phyloP scores from a whole-genome alignment of 2,888 invertebrate genomes.

The Ectemnius continuus region DNA sequence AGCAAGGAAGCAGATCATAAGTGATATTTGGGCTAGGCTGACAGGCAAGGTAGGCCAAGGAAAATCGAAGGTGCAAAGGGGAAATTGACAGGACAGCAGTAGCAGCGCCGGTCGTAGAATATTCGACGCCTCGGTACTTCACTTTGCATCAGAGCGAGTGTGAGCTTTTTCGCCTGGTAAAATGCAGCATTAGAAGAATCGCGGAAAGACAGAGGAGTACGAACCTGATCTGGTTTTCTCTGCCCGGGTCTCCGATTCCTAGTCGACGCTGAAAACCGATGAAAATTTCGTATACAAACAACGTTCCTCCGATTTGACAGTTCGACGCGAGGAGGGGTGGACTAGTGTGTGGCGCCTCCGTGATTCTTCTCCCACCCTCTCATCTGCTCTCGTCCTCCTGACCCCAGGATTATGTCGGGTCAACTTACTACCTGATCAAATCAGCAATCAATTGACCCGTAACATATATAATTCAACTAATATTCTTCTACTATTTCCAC shows the following conservation, averaged over 20 bases:
- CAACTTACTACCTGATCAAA: too few species aligned
- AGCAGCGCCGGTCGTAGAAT: constrained; percentile 49
- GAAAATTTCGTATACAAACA: constrained; percentile 73
- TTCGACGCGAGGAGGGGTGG: constrained; percentile 30
- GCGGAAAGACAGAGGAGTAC: constrained; percentile 36
- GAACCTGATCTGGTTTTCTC: constrained; percentile 46
- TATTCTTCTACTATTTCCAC: too few species aligned
- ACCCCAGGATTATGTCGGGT: too few species aligned
- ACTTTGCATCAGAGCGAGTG: background rate
- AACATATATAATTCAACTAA: too few species aligned
- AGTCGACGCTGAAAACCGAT: constrained; percentile 54
- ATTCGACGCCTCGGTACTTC: constrained; percentile 21
- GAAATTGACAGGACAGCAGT: constrained; percentile 46
- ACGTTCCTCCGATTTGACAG: constrained; percentile 70
- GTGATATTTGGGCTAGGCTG: background rate
- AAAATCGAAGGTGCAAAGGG: constrained; percentile 29
- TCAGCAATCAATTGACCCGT: too few species aligned
- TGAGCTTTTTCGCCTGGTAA: background rate
- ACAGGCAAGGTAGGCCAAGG: background rate
- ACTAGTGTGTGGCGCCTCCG: too few species aligned
- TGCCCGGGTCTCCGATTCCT: constrained; percentile 25
- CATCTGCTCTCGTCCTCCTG: too few species aligned
- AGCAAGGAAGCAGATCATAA: too few species aligned
- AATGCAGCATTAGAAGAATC: constrained; percentile 5
- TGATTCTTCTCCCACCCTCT: too few species aligned